Base-by-base conservation (phyloP, 2,888 invertebrate genomes). In the Helicoverpa assulta region DNA sequence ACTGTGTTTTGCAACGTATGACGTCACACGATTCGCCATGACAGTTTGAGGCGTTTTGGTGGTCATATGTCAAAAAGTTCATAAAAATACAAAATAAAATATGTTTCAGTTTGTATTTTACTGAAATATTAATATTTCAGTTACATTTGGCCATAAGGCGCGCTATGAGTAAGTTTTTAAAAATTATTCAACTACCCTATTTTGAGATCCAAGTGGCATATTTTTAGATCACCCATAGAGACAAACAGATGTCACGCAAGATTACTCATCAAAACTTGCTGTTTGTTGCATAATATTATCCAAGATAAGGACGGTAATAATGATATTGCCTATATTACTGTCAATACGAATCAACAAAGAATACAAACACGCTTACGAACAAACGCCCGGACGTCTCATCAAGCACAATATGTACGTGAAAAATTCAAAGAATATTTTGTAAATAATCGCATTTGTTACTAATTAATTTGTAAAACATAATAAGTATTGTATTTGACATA, bases 231-330 rank as follows among this genome's bases (percentile, higher is more conserved):
- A 56, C 57, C 70, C 61, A 79, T 79, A 69, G 78, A 81, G 66
- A 78, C 79, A 76, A 74, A 81, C 67, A 74, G 55, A 74, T 66
- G 58, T 67, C 76, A 81, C 47, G 74, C 74, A 72, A 67, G 65
- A 62, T 68, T 74, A 62, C 52, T 76, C 50, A 72, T 70, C 51
- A 72, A 76, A 71, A 67, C 70, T 60, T 26, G 60, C 53, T 65
- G 60, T 70, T 55, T 70, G 64, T 56, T 70, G 59, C 69, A 70
- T 58, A 70, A 78, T 55, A 75, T 75, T 72, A 60, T 78, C 53
- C 59, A 65, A 68, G 74, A 75, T 72, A 72, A 69, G 63, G 66
- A 75, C 52, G 74, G 74, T 63, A 50, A 72, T 67, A 63, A 65
- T 67, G 69, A 76, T 58, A 67, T 67, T 58, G 68, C 64, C 68